Percentiles rank a stretch among this genome's conserved stretches.
Evolutionary conservation across 2,113 vertebrate species (phyloP).

Genomic region (Aepyceros melampus): DNA sequence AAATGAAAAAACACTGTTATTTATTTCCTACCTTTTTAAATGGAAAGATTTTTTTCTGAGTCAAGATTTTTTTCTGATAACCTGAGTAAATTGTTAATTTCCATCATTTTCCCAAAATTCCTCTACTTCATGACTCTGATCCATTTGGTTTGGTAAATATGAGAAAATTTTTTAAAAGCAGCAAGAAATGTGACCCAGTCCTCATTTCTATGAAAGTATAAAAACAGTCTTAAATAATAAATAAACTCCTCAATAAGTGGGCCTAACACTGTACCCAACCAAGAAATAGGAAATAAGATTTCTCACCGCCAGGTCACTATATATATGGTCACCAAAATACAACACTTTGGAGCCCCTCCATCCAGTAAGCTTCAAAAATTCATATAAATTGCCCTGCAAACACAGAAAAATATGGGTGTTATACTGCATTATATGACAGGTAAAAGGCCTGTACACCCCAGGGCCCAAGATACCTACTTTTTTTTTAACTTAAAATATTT

Average conservation of each 20-base stretch:
- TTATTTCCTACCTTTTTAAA: background rate
- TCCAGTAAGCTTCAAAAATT: constrained; percentile 97
- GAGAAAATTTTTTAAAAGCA: background rate
- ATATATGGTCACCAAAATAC: constrained; percentile 99
- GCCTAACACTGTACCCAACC: background rate
- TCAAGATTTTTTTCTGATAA: background rate
- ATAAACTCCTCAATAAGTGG: background rate
- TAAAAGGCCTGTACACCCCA: background rate
- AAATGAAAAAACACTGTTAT: background rate
- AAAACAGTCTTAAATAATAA: background rate
- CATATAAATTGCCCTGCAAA: constrained; percentile 94
- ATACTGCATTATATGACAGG: background rate
- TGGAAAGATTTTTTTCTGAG: background rate
- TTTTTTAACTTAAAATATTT: background rate
- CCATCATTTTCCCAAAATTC: background rate
- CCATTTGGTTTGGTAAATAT: background rate
- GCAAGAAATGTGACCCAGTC: background rate
- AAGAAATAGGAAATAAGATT: background rate
- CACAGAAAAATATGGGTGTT: background rate
- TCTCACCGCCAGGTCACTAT: constrained; percentile 98
- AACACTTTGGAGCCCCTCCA: constrained; percentile 98
- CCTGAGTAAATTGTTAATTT: background rate
- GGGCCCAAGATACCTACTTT: background rate
- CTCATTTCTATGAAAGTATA: background rate
- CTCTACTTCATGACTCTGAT: background rate